These are phyloP conservation scores for Hycleus cichorii DNA, from an alignment of 1,140 invertebrate species.

Conservation along the genomic window DNA sequence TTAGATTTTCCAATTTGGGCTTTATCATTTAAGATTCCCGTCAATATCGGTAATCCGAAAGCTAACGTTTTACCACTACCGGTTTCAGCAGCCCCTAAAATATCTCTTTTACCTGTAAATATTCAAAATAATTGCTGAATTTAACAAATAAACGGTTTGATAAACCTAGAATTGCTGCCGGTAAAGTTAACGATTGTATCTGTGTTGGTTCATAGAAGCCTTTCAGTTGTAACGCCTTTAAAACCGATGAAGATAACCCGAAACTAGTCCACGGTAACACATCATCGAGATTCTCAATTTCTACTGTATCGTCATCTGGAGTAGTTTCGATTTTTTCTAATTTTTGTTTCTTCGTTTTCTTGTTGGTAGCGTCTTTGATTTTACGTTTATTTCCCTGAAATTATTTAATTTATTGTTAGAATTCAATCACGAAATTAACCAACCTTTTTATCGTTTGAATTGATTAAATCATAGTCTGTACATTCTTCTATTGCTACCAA, in stretches of 20 bases:
- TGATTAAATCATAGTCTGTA: slow-evolving; percentile 48
- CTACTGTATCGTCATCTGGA: slow-evolving; percentile 18
- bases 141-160: slow-evolving; percentile 3
- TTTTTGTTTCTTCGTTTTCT: slow-evolving; percentile 13
- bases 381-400: slow-evolving; percentile 2
- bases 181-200: slow-evolving; percentile 71
- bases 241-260: slow-evolving; percentile 60
- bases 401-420: slow-evolving; percentile 5
- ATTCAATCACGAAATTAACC: slow-evolving; percentile 1
- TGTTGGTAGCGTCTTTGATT: background rate
- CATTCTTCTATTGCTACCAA: slow-evolving; percentile 57
- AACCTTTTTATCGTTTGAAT: slow-evolving; percentile 34
- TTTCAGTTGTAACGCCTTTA: slow-evolving; percentile 66
- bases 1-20: slow-evolving; percentile 23
- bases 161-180: slow-evolving; percentile 74
- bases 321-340: background rate
- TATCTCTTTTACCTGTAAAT: slow-evolving; percentile 62
- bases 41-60: slow-evolving; percentile 89
- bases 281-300: slow-evolving; percentile 39
- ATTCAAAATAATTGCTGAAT: background rate
- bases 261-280: slow-evolving; percentile 64
- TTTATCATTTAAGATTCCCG: slow-evolving; percentile 72
- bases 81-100: slow-evolving; percentile 93
- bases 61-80: slow-evolving; percentile 97
- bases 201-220: slow-evolving; percentile 75